These are phyloP conservation scores for Drosophila niveifrons DNA, from an alignment of 2,888 invertebrate genomes.

Conservation along the genomic window DNA sequence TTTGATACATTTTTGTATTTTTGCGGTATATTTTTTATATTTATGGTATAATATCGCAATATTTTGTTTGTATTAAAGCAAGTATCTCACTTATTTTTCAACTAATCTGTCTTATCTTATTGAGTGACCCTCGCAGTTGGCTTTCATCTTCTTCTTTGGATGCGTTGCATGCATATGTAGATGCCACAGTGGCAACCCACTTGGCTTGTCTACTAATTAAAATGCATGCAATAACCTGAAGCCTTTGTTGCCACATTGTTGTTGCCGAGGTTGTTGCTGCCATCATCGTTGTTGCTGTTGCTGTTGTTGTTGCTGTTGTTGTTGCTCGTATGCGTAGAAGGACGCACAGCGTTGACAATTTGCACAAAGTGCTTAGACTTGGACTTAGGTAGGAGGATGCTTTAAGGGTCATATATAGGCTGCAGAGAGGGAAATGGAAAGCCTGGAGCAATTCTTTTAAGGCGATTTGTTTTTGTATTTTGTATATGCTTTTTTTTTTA, in stretches of 20 bases:
- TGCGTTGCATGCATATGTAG: conserved; percentile 46
- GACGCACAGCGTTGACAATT: conserved; percentile 75
- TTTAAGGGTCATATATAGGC: neutral
- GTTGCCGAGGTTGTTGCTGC: conserved; percentile 66
- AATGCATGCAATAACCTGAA: conserved; percentile 81
- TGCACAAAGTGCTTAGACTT: conserved; percentile 75
- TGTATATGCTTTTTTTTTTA: neutral
- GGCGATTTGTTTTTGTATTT: conserved; percentile 16
- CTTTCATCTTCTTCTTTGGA: conserved; percentile 46
- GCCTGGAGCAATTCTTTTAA: conserved; percentile 25
- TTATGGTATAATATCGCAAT: no score
- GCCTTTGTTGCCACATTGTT: conserved; percentile 79
- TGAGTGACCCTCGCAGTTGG: conserved; percentile 15
- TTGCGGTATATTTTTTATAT: neutral
- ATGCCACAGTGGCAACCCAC: conserved; percentile 73
- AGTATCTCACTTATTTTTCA: neutral
- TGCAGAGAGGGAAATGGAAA: neutral
- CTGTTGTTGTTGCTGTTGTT: conserved; percentile 23
- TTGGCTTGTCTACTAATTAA: conserved; percentile 81
- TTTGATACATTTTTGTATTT: no score
- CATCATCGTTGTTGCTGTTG: conserved; percentile 22
- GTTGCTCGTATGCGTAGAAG: conserved; percentile 72
- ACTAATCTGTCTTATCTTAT: conserved; percentile 1
- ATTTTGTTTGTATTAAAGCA: no score
- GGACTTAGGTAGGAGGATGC: conserved; percentile 19